Evolutionary conservation across 2,797 vertebrate genomes (phyloP).

Genomic region (Rousettus madagascariensis): DNA sequence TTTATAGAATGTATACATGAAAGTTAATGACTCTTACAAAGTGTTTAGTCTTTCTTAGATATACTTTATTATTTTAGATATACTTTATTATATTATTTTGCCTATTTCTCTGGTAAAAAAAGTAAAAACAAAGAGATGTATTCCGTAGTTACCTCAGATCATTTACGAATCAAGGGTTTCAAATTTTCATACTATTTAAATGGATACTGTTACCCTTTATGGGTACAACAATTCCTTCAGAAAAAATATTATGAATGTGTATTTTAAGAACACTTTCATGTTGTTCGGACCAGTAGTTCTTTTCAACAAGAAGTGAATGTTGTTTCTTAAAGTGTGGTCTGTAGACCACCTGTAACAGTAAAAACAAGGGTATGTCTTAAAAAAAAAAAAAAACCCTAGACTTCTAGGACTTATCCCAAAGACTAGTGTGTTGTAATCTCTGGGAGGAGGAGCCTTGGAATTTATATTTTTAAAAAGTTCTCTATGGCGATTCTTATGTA

Average conservation of each 20-base stretch:
- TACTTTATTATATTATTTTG: slow-evolving; percentile 41
- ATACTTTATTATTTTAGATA: background rate
- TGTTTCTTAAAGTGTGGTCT: slow-evolving; percentile 37
- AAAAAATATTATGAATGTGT: background rate
- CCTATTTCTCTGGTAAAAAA: background rate
- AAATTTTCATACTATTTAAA: slow-evolving; percentile 3
- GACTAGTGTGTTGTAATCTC: background rate
- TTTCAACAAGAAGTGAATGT: slow-evolving; percentile 12
- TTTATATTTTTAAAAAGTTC: background rate
- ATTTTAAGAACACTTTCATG: background rate
- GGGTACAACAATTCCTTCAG: background rate
- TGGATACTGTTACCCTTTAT: background rate
- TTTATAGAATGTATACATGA: background rate
- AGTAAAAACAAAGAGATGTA: background rate
- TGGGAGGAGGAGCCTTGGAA: background rate
- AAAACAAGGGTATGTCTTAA: background rate
- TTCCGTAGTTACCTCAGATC: background rate
- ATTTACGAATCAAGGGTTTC: background rate
- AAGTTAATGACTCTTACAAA: background rate
- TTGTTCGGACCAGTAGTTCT: background rate
- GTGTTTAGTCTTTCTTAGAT: background rate
- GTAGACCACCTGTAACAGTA: background rate
- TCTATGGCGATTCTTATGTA: background rate
- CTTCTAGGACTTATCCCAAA: background rate
- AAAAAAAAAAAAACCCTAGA: background rate